These are phyloP conservation scores for Pithys albifrons DNA, from an alignment of 2,113 vertebrate genomes.

Conservation along the genomic window DNA sequence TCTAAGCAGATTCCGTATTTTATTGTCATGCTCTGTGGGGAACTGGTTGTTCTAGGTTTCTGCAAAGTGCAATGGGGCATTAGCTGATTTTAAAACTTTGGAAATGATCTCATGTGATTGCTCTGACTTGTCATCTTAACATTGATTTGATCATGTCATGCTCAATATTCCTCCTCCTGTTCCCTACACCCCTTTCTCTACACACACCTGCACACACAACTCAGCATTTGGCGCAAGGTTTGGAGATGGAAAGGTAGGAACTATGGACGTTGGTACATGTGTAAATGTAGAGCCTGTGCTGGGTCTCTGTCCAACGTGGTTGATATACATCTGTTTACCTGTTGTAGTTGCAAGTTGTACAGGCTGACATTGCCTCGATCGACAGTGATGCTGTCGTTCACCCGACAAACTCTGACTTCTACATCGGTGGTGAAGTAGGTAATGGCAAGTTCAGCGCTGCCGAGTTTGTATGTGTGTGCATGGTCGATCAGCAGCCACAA, in stretches of 20 bases:
- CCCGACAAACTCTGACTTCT: slow-evolving; percentile 98
- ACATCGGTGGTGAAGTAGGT: slow-evolving; percentile 99
- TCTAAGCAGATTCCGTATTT: slow-evolving; percentile 71
- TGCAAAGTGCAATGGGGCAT: slow-evolving; percentile 72
- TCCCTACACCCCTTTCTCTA: slow-evolving; percentile 69
- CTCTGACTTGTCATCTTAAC: slow-evolving; percentile 78
- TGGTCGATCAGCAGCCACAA: slow-evolving; percentile 80
- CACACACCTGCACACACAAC: slow-evolving; percentile 76
- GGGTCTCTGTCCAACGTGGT: slow-evolving; percentile 84
- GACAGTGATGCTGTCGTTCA: slow-evolving; percentile 99
- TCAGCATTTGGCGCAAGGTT: slow-evolving; percentile 74
- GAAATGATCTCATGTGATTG: slow-evolving; percentile 75
- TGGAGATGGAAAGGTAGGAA: slow-evolving; percentile 80
- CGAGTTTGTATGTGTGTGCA: slow-evolving; percentile 81
- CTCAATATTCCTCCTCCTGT: slow-evolving; percentile 75
- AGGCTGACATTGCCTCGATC: slow-evolving; percentile 98
- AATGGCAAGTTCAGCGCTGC: slow-evolving; percentile 88
- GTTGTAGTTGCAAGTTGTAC: slow-evolving; percentile 99
- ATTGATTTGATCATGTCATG: slow-evolving; percentile 78
- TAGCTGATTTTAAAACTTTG: slow-evolving; percentile 74
- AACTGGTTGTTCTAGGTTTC: slow-evolving; percentile 74
- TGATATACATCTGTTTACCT: slow-evolving; percentile 93
- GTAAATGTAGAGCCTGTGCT: slow-evolving; percentile 82
- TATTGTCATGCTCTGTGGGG: slow-evolving; percentile 74
- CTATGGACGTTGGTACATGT: slow-evolving; percentile 78